phyloP scores from a whole-genome alignment of 2,888 invertebrate species.

The Dryomyza anilis region DNA sequence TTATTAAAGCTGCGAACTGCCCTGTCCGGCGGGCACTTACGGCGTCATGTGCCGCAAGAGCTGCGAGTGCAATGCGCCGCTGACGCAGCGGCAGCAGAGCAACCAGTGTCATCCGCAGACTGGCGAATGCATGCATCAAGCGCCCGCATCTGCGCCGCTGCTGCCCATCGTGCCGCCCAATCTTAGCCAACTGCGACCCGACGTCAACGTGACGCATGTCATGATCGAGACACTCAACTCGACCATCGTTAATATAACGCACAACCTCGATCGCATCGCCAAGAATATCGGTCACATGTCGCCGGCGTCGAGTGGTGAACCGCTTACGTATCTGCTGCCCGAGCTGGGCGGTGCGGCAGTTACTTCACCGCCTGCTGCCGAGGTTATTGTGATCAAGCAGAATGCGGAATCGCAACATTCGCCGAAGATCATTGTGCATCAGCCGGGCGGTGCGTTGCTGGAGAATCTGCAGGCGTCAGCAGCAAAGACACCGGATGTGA shows the following conservation, averaged over 20 bases:
- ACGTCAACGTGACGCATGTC: slow-evolving; percentile 50
- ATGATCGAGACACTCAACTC: slow-evolving; percentile 58
- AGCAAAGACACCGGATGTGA: slow-evolving; percentile 53
- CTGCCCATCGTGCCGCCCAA: slow-evolving; percentile 6
- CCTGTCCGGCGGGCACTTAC: slow-evolving; percentile 55
- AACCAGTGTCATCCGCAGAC: slow-evolving; percentile 49
- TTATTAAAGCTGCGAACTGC: slow-evolving; percentile 52
- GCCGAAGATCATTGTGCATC: slow-evolving; percentile 57
- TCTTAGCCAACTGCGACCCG: background rate
- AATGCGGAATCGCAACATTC: slow-evolving; percentile 44
- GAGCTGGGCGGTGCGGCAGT: slow-evolving; percentile 34
- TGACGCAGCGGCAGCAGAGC: background rate
- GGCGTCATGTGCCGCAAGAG: slow-evolving; percentile 57
- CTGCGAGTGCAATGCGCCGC: slow-evolving; percentile 51
- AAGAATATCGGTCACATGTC: slow-evolving; percentile 50
- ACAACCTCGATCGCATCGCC: slow-evolving; percentile 54
- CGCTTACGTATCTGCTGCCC: slow-evolving; percentile 21
- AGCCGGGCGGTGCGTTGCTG: slow-evolving; percentile 45
- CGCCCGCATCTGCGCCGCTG: slow-evolving; percentile 27
- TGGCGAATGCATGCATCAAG: slow-evolving; percentile 43
- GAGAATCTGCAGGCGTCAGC: slow-evolving; percentile 44
- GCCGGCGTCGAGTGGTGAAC: background rate
- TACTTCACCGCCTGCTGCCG: slow-evolving; percentile 47
- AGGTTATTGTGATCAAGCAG: slow-evolving; percentile 57
- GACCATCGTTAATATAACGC: slow-evolving; percentile 56